These are phyloP conservation scores for Auanema freiburgensis DNA, from an alignment of 2,888 invertebrate species.

Conservation along the genomic window DNA sequence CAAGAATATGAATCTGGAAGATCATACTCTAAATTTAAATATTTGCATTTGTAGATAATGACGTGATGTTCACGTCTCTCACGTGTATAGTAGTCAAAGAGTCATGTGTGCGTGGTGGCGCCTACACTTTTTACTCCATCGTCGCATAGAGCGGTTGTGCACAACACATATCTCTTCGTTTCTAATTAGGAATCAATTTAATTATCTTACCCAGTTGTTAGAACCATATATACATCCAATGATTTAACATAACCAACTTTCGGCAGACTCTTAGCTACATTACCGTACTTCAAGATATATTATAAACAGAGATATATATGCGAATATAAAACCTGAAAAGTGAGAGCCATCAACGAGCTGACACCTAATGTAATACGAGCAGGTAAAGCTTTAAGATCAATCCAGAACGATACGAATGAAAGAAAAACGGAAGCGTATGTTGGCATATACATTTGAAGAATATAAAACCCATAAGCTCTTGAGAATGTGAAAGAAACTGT, in stretches of 20 bases:
- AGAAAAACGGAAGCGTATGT: conserved; percentile 57
- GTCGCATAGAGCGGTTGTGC: neutral
- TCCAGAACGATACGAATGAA: conserved; percentile 60
- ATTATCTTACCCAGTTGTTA: conserved; percentile 47
- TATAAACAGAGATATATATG: conserved; percentile 1
- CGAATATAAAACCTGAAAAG: conserved; percentile 45
- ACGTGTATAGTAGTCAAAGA: too few relatives aligned
- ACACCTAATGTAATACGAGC: conserved; percentile 59
- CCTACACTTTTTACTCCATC: neutral
- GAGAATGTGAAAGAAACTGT: conserved; percentile 58
- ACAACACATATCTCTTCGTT: too few relatives aligned
- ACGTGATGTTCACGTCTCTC: conserved; percentile 9
- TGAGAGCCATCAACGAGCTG: conserved; percentile 55
- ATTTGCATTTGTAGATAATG: neutral
- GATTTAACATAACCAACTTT: conserved; percentile 61
- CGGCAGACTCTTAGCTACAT: conserved; percentile 58
- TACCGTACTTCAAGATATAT: conserved; percentile 53
- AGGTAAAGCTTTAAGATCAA: conserved; percentile 57
- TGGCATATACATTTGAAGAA: conserved; percentile 61
- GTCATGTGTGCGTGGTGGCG: neutral
- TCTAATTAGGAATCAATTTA: conserved; percentile 9
- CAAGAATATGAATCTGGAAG: conserved; percentile 52
- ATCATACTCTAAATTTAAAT: neutral
- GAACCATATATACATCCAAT: conserved; percentile 58
- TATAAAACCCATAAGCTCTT: conserved; percentile 60